phyloP scores from a whole-genome alignment of 1,140 invertebrate species.

The Mya arenaria region DNA sequence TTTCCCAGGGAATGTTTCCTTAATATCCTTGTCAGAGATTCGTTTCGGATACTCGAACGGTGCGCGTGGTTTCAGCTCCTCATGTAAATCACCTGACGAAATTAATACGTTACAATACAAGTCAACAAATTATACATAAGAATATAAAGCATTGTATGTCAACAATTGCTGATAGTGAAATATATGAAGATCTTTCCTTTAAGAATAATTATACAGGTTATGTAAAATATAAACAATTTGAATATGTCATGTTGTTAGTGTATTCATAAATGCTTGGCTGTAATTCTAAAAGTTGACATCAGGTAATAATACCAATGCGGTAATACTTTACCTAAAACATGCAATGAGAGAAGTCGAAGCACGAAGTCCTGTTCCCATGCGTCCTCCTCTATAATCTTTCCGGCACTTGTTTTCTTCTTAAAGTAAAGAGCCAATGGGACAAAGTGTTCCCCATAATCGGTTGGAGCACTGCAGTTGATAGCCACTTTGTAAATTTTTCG shows the following conservation, averaged over 20 bases:
- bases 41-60: not conserved
- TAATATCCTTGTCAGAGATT: not conserved
- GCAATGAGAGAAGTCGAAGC: constrained; percentile 7
- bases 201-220: too few species aligned
- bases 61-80: not conserved
- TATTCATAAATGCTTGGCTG: too few species aligned
- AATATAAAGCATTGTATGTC: too few species aligned
- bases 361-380: constrained; percentile 4
- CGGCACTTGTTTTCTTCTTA: not conserved
- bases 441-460: constrained; percentile 28
- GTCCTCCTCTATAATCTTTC: not conserved
- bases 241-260: too few species aligned
- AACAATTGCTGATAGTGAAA: too few species aligned
- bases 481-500: not conserved
- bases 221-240: too few species aligned
- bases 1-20: not conserved
- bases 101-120: not conserved
- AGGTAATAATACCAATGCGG: too few species aligned
- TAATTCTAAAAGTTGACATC: too few species aligned
- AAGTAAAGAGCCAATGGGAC: constrained; percentile 19
- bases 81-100: constrained; percentile 13
- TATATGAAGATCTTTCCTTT: too few species aligned
- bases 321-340: constrained; percentile 5
- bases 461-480: constrained; percentile 1
- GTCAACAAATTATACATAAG: too few species aligned